Evolutionary conservation across 2,888 invertebrate genomes (phyloP).

Genomic region (Apodemia duryi): DNA sequence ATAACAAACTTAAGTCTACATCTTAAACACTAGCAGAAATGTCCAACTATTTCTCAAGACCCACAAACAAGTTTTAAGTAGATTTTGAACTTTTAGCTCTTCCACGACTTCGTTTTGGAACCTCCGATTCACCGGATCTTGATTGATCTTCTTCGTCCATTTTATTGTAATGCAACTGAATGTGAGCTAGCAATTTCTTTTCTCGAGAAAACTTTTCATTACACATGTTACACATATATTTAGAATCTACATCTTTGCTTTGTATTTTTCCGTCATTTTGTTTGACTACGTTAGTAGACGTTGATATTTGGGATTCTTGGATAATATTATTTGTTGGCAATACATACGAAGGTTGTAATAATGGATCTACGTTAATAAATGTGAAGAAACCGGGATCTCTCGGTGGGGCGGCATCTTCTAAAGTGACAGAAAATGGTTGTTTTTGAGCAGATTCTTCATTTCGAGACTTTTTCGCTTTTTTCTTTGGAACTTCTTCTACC

Average conservation of each 20-base stretch:
- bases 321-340: conserved; percentile 65
- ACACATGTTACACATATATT: conserved; percentile 66
- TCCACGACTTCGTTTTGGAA: conserved; percentile 2
- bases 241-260: conserved; percentile 37
- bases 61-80: too few species aligned
- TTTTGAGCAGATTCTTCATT: neutral
- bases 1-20: too few species aligned
- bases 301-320: conserved; percentile 69
- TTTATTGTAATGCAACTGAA: conserved; percentile 62
- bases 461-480: conserved; percentile 41
- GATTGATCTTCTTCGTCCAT: conserved; percentile 59
- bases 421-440: conserved; percentile 48
- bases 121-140: conserved; percentile 32
- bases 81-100: neutral
- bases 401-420: conserved; percentile 46
- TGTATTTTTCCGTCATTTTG: conserved; percentile 29
- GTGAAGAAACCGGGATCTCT: conserved; percentile 60
- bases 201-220: conserved; percentile 58
- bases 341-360: conserved; percentile 64
- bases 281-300: conserved; percentile 47
- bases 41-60: too few species aligned
- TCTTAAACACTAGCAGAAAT: too few species aligned
- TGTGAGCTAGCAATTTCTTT: conserved; percentile 63
- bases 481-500: conserved; percentile 44
- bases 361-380: conserved; percentile 69